A percentile compares a stretch with the other conserved stretches of the same genome.
phyloP scores from a whole-genome alignment of 2,888 invertebrate genomes.

The Eupithecia tripunctaria region DNA sequence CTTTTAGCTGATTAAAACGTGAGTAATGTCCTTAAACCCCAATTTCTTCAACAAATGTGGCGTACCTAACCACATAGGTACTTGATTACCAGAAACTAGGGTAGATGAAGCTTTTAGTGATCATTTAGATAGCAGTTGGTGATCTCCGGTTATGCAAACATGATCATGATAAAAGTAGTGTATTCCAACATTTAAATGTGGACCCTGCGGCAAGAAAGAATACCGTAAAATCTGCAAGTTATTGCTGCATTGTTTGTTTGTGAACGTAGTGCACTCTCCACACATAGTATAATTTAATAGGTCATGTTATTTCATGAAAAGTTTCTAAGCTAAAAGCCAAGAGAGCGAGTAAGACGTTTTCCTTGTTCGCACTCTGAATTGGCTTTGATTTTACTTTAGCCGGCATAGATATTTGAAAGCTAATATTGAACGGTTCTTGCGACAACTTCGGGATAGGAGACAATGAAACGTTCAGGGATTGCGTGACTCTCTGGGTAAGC shows the following conservation, averaged over 20 bases:
- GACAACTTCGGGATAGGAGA: constrained; percentile 52
- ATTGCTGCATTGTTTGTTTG: constrained; percentile 38
- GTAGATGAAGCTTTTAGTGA: neutral
- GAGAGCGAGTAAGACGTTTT: constrained; percentile 60
- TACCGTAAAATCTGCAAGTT: constrained; percentile 16
- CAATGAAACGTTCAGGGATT: constrained; percentile 55
- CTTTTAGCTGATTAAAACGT: constrained; percentile 48
- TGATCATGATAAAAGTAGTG: neutral
- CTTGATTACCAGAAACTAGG: neutral
- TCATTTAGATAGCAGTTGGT: neutral
- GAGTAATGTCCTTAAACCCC: constrained; percentile 32
- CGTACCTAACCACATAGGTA: neutral
- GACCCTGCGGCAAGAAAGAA: constrained; percentile 13
- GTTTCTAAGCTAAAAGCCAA: constrained; percentile 50
- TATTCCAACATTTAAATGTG: neutral
- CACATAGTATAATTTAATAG: constrained; percentile 20
- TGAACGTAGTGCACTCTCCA: constrained; percentile 38
- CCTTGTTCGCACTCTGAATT: constrained; percentile 53
- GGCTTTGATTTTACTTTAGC: constrained; percentile 52
- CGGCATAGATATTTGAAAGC: constrained; percentile 52
- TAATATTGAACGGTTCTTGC: constrained; percentile 52
- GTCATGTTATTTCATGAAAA: constrained; percentile 45
- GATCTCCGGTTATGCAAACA: neutral
- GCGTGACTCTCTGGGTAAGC: constrained; percentile 55
- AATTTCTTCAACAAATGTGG: constrained; percentile 4